These are phyloP conservation scores for Mus spicilegus DNA, from an alignment of 2,113 vertebrate genomes.

Conservation along the genomic window DNA sequence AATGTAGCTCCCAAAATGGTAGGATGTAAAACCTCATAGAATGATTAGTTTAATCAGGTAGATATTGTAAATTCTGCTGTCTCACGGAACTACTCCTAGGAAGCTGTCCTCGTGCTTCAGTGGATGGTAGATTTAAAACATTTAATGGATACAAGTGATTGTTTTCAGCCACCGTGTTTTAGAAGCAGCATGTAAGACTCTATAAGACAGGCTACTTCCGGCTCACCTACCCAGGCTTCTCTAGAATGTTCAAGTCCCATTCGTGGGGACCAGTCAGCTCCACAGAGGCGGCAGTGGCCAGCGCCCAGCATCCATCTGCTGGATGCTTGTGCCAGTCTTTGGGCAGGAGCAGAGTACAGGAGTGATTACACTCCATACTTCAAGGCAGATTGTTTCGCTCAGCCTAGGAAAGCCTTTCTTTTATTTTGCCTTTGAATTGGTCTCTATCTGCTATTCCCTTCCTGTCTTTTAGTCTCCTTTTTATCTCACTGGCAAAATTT, in stretches of 20 bases:
- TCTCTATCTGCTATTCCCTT: neutral
- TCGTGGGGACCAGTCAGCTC: neutral
- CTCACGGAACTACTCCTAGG: neutral
- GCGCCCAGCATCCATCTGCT: neutral
- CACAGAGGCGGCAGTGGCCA: neutral
- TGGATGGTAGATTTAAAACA: neutral
- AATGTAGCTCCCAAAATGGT: neutral
- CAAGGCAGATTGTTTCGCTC: neutral
- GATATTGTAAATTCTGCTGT: conserved; percentile 19
- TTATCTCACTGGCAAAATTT: neutral
- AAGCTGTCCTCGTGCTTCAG: neutral
- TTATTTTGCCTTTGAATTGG: neutral
- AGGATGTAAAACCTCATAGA: neutral
- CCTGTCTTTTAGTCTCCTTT: neutral
- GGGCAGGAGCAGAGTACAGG: neutral
- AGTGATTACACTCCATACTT: neutral
- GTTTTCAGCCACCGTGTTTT: neutral
- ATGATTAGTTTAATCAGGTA: neutral
- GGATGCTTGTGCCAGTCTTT: neutral
- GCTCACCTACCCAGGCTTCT: neutral
- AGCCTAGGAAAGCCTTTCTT: neutral
- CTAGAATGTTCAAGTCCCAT: neutral
- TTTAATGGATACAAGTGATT: neutral
- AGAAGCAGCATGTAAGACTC: neutral
- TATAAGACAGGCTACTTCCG: neutral